Evolutionary conservation across 2,888 invertebrate species (phyloP).

Genomic region (Amblyjoppa fuscipennis): DNA sequence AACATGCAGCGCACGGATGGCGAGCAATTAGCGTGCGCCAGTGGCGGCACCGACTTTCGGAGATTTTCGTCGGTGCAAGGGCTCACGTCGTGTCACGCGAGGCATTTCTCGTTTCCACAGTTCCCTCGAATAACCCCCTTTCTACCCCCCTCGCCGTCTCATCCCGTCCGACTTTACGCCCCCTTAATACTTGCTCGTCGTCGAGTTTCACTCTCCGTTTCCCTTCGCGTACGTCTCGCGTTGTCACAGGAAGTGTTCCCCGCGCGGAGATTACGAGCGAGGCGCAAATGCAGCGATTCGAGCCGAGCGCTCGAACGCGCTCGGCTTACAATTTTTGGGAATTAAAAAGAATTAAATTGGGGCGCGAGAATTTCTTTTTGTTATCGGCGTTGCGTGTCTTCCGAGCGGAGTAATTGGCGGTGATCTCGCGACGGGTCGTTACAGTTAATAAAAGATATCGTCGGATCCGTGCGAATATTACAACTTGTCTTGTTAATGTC

Average conservation of each 20-base stretch:
- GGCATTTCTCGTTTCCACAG: constrained; percentile 47
- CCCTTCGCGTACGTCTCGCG: constrained; percentile 25
- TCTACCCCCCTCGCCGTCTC: constrained; percentile 1
- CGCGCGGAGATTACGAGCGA: not conserved
- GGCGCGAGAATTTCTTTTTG: not conserved
- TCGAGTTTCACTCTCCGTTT: constrained; percentile 44
- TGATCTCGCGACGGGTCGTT: constrained; percentile 67
- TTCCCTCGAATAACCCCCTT: constrained; percentile 3
- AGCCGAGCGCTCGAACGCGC: not conserved
- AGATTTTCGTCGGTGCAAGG: constrained; percentile 67
- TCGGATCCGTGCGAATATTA: constrained; percentile 61
- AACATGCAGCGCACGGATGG: constrained; percentile 65
- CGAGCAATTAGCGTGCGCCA: constrained; percentile 70
- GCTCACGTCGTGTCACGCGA: constrained; percentile 66
- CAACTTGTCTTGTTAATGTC: constrained; percentile 49
- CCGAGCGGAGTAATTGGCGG: constrained; percentile 49
- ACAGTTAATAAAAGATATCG: constrained; percentile 75
- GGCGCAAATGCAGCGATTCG: not conserved
- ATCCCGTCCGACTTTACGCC: constrained; percentile 19
- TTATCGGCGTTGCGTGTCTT: not conserved
- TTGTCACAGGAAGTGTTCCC: constrained; percentile 35
- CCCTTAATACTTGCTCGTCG: constrained; percentile 19
- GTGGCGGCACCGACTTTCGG: constrained; percentile 65
- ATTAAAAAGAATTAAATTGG: not conserved
- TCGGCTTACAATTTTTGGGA: not conserved